A percentile compares a stretch with the other conserved stretches of the same genome.
Evolutionary conservation across 37 sponge, comb jelly and placozoan species (phyloP).

Genomic region (Crambe crambe): DNA sequence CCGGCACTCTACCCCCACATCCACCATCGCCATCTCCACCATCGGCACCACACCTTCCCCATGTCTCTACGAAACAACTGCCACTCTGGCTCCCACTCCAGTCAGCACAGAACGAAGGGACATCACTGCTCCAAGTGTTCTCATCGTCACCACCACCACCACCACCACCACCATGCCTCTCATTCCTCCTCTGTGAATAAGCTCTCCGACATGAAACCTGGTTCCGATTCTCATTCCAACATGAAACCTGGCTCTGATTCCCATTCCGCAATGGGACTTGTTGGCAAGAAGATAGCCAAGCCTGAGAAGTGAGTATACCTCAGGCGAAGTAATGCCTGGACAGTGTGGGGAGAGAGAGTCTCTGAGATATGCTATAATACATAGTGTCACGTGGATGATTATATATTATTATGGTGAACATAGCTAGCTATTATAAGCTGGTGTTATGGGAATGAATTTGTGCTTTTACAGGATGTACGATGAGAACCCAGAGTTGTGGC

Average conservation of each 20-base stretch:
- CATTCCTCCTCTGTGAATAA: neutral
- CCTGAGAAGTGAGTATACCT: conserved; percentile 4
- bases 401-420: too few species aligned
- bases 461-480: neutral
- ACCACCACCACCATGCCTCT: neutral
- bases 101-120: neutral
- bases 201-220: neutral
- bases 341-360: neutral
- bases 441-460: too few species aligned
- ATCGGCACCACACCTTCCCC: neutral
- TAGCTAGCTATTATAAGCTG: too few species aligned
- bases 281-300: conserved; percentile 23
- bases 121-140: neutral
- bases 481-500: conserved; percentile 31
- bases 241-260: neutral
- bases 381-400: neutral
- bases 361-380: neutral
- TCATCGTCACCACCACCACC: neutral
- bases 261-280: neutral
- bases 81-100: neutral
- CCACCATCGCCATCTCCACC: neutral
- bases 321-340: neutral
- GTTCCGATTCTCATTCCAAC: neutral
- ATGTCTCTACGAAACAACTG: neutral
- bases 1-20: neutral